Percentiles rank a stretch among this genome's conserved stretches.
These are phyloP conservation scores for Napeogenes inachia DNA, from an alignment of 2,888 invertebrate genomes.

Conservation along the genomic window DNA sequence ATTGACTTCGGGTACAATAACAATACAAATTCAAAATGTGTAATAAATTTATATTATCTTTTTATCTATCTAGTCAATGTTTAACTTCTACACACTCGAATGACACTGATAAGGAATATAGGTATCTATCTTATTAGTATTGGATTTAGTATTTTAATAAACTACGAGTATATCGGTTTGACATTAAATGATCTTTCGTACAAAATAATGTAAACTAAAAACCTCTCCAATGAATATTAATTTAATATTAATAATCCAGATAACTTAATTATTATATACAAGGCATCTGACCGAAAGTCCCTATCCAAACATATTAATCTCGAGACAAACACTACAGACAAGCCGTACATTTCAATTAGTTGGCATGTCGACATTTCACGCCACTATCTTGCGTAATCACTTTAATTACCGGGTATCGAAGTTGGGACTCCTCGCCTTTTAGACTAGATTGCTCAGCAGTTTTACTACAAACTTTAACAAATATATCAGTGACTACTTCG, in stretches of 20 bases:
- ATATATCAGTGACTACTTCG: not conserved
- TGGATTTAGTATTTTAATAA: too few species aligned
- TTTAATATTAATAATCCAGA: not conserved
- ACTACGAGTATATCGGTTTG: too few species aligned
- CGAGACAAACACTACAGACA: slow-evolving; percentile 32
- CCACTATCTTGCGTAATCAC: slow-evolving; percentile 49
- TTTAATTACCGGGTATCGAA: slow-evolving; percentile 51
- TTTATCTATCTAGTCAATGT: too few species aligned
- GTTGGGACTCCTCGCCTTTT: slow-evolving; percentile 38
- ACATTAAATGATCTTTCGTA: too few species aligned
- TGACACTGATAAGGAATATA: too few species aligned
- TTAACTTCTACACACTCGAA: too few species aligned
- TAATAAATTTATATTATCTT: too few species aligned
- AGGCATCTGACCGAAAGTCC: slow-evolving; percentile 16
- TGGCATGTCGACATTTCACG: slow-evolving; percentile 41
- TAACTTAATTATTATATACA: slow-evolving; percentile 3
- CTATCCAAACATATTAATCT: slow-evolving; percentile 30
- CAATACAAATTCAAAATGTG: too few species aligned
- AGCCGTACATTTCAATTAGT: slow-evolving; percentile 53
- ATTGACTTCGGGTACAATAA: too few species aligned
- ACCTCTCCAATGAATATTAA: not conserved
- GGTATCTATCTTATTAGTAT: too few species aligned
- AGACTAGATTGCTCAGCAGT: slow-evolving; percentile 38
- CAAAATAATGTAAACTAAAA: too few species aligned
- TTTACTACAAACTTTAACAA: not conserved